Conservation (phyloP, 1,140 invertebrate genomes). For the Scaptomyza pallida region DNA sequence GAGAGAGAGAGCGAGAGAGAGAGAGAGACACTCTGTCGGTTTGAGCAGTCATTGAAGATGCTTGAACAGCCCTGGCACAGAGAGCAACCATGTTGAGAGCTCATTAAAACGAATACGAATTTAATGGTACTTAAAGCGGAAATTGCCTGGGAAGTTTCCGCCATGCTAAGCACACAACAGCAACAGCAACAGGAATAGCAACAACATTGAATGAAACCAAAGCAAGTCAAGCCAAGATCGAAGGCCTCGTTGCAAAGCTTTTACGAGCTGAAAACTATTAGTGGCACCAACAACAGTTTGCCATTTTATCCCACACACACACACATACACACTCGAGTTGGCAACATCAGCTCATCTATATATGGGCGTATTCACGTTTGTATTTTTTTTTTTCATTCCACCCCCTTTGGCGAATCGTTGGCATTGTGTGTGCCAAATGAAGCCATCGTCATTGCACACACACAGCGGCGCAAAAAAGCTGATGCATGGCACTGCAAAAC, state of each 20-base stretch:
- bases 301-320: conserved; percentile 6
- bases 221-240: conserved; percentile 58
- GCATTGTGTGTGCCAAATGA: conserved; percentile 55
- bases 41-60: not conserved
- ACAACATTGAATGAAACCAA: conserved; percentile 9
- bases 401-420: too few relatives aligned
- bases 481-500: conserved; percentile 19
- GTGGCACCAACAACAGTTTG: conserved; percentile 49
- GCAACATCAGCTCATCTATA: conserved; percentile 27
- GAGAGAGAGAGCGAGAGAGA: not conserved
- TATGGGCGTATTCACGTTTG: conserved; percentile 23
- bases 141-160: conserved; percentile 83
- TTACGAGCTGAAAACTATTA: conserved; percentile 79
- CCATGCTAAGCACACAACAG: conserved; percentile 62
- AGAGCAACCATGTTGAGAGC: conserved; percentile 82
- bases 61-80: not conserved
- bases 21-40: not conserved
- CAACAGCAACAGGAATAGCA: conserved; percentile 26
- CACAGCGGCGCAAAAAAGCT: conserved; percentile 45
- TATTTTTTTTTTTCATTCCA: conserved; percentile 12
- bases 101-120: conserved; percentile 83
- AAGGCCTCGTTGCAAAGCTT: conserved; percentile 66
- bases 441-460: conserved; percentile 48
- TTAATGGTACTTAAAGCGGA: conserved; percentile 84
- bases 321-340: conserved; percentile 47